Evolutionary conservation across 2,113 vertebrate species (phyloP).

Genomic region (Osmerus mordax): DNA sequence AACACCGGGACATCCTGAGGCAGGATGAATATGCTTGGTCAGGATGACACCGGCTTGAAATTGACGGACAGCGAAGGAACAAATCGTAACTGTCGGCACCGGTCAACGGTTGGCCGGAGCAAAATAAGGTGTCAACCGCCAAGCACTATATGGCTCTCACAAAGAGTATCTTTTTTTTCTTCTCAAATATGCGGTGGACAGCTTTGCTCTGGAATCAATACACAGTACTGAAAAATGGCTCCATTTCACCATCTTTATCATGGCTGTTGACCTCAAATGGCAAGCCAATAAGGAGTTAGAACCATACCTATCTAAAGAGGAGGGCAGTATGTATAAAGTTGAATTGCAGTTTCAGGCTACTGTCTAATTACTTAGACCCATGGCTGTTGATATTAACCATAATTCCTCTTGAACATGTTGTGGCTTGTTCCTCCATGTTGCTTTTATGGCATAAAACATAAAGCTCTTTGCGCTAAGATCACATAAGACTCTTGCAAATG

Average conservation of each 20-base stretch:
- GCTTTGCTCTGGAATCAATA: neutral
- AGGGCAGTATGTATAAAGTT: neutral
- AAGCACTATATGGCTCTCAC: no score
- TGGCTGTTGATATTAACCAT: conserved; percentile 38
- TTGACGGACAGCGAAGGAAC: conserved; percentile 30
- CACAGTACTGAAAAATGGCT: neutral
- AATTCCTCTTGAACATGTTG: conserved; percentile 34
- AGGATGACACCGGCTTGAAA: conserved; percentile 32
- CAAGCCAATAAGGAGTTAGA: neutral
- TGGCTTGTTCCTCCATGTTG: conserved; percentile 36
- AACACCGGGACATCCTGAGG: conserved; percentile 2
- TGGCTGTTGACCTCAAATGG: conserved; percentile 5
- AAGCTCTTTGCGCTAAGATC: conserved; percentile 45
- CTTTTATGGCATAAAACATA: conserved; percentile 31
- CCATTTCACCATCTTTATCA: neutral
- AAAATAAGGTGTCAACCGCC: no score
- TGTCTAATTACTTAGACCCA: conserved; percentile 26
- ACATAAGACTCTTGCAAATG: conserved; percentile 53
- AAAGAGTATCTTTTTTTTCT: no score
- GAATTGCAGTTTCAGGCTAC: neutral
- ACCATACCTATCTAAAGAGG: neutral
- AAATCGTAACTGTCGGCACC: conserved; percentile 6
- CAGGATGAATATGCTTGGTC: conserved; percentile 32
- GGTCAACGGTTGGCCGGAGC: no score
- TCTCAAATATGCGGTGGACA: no score